Conservation (phyloP, 2,797 vertebrate species). For the Meda fulgida region DNA sequence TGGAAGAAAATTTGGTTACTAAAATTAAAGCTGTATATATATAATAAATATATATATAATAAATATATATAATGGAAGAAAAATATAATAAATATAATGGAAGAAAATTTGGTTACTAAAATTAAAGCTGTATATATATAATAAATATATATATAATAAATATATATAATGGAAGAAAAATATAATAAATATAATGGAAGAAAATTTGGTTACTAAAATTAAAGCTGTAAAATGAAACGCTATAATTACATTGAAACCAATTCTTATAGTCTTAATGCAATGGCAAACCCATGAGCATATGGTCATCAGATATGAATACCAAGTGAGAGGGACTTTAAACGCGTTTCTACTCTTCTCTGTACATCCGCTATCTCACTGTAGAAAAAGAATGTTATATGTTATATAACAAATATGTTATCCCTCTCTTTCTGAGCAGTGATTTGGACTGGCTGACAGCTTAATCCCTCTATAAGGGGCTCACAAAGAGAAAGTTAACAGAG, state of each 20-base stretch:
- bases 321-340: background rate
- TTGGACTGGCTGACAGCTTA: constrained; percentile 53
- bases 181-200: no score
- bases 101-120: no score
- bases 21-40: no score
- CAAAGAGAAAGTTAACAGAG: constrained; percentile 57
- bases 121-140: no score
- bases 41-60: no score
- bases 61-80: no score
- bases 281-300: background rate
- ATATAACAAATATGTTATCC: constrained; percentile 22
- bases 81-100: no score
- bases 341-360: constrained; percentile 11
- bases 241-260: background rate
- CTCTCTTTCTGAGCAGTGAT: constrained; percentile 58
- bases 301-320: constrained; percentile 12
- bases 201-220: background rate
- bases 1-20: no score
- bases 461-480: constrained; percentile 53
- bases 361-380: constrained; percentile 18
- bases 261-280: background rate
- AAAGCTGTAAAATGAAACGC: background rate
- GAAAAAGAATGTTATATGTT: constrained; percentile 8
- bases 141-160: no score
- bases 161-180: no score